Conservation (phyloP, 2,888 invertebrate species). For the Trissolcus brochymenae region DNA sequence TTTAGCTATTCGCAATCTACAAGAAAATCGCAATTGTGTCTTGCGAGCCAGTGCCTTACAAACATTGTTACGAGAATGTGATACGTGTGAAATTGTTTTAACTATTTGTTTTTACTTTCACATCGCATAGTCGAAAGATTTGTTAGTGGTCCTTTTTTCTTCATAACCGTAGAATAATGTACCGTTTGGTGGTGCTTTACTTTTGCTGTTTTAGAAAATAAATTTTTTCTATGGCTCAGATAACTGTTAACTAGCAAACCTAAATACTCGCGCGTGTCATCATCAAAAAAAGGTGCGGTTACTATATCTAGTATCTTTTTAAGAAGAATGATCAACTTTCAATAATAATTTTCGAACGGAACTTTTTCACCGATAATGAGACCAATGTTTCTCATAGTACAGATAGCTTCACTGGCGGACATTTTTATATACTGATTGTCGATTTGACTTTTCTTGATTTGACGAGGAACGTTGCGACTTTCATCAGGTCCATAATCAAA, state of each 20-base stretch:
- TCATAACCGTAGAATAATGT: constrained; percentile 43
- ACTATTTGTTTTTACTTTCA: neutral
- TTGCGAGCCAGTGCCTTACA: neutral
- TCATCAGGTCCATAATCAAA: neutral
- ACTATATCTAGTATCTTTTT: constrained; percentile 30
- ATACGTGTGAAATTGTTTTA: neutral
- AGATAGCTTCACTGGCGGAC: constrained; percentile 21
- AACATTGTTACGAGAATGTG: neutral
- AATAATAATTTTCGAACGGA: neutral
- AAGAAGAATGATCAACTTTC: neutral
- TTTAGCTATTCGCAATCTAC: neutral
- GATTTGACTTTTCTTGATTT: constrained; percentile 6
- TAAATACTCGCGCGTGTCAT: no score
- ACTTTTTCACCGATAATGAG: neutral
- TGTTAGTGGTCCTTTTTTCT: neutral
- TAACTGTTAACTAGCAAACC: constrained; percentile 40
- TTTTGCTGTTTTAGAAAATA: constrained; percentile 29
- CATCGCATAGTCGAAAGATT: neutral
- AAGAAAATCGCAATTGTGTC: neutral
- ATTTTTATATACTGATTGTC: constrained; percentile 29
- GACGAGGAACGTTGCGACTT: neutral
- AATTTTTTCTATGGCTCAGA: no score
- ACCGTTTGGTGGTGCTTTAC: constrained; percentile 55
- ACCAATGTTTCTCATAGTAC: neutral
- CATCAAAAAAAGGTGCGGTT: constrained; percentile 36